Evolutionary conservation across 2,113 vertebrate genomes (phyloP), one percentile per base, ranked within the genome.

Genomic region (Columbina picui): DNA sequence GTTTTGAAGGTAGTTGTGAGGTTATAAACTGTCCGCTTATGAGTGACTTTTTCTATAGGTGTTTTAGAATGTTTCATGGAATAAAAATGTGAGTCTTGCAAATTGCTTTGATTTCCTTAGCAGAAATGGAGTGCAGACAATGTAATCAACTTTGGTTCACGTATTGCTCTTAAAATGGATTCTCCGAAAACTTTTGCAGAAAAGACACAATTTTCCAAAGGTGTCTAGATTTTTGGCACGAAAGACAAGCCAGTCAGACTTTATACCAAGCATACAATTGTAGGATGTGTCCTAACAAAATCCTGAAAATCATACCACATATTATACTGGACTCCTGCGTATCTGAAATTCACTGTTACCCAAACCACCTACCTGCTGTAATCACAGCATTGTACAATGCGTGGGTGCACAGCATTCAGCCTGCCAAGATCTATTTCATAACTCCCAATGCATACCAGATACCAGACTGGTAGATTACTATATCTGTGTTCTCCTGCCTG

Each of bases 261-360:
- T 96, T 94, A 78, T 57, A 75, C 43, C 49, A 97, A 93, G 71
- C 76, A 77, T 96, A 79, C 89, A 97, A 98, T 98, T 98, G 96
- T 2, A 43, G 47, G n/a, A 84, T 56, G 67, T 88, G 84, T 95
- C 97, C 93, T 81, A 80, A 96, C 84, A 97, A 97, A 97, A 95
- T 95, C 94, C 94, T 97, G 90, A 82, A 96, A 98, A 97, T 96
- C 96, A 98, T 93, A 96, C 87, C 64, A 73, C 76, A 53, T 36
- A 96, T 98, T 98, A 97, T 25, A 43, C 74, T 70, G 93, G 97
- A 96, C 97, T 98, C 98, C 96, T 86, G 91, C 95, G 84, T 97
- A 78, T 92, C 85, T 93, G 79, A 97, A 97, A 97, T 97, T 94
- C 95, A 92, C 76, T 59, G 45, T 90, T 97, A 74, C 47, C 50